Evolutionary conservation across 2,113 vertebrate species (phyloP).

Genomic region (Suricata suricatta): DNA sequence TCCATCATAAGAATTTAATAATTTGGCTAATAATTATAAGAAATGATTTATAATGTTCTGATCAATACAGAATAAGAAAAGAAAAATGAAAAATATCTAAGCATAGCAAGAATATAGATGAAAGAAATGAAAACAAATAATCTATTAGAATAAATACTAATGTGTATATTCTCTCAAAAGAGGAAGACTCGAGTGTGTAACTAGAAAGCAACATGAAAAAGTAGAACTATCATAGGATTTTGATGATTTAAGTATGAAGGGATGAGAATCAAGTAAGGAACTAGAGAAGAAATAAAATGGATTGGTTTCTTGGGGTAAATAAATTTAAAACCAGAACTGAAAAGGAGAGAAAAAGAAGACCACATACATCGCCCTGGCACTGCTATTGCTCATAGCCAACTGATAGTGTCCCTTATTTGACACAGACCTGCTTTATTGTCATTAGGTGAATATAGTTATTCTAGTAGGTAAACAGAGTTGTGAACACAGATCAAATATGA

Average conservation of each 20-base stretch:
- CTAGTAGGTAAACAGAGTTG: neutral
- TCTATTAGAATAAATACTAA: constrained; percentile 10
- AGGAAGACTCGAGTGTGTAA: neutral
- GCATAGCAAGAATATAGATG: neutral
- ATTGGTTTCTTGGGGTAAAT: neutral
- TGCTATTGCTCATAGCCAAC: neutral
- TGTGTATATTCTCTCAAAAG: neutral
- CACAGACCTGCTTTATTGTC: neutral
- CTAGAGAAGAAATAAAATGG: constrained; percentile 18
- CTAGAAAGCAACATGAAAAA: neutral
- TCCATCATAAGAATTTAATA: neutral
- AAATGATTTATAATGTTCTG: neutral
- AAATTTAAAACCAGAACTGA: neutral
- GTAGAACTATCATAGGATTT: neutral
- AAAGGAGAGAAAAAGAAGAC: neutral
- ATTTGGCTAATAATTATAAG: neutral
- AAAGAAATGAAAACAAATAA: neutral
- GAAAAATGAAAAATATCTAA: neutral
- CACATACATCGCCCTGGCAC: neutral
- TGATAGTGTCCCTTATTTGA: neutral
- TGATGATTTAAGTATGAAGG: neutral
- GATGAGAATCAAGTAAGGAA: neutral
- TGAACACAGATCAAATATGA: neutral
- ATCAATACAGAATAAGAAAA: neutral
- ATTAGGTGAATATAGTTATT: neutral